Evolutionary conservation across 30 jellyfish, hydroid and myxozoan species (phyloP), one percentile per base, ranked within the genome.

Genomic region (Hydractinia symbiolongicarpus): DNA sequence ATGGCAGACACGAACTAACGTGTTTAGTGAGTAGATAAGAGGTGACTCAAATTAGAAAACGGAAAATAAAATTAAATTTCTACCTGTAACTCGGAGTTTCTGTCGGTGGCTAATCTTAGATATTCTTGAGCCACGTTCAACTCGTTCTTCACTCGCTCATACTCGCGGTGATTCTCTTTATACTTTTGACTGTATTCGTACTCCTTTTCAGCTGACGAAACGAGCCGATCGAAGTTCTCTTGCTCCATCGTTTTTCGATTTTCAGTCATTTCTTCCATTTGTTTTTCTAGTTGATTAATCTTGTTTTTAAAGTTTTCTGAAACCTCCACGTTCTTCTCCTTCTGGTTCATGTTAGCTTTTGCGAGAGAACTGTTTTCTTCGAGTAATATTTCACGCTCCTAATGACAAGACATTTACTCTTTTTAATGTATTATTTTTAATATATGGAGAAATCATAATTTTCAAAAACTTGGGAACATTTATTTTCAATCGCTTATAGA

Each of bases 51-150:
- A 30, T 30, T 30, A 30, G 2, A 30, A 30, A 30, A 30, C 19
- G 17, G 15, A 58, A 30, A 30, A 30, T 2, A 30, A 30, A 30
- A 30, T 30, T 0, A 30, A 1, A 30, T 30, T 30, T 30, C 44
- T 84, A 90, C 97, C 94, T 90, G 97, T 17, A 90, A 75, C 21
- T 81, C 86, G 4, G 94, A 54, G 78, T 86, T 86, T 40, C 88
- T 86, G 52, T 86, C 91, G 30, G 95, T 86, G 7, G 97, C 96
- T 15, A 85, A 76, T 62, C 95, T 77, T n/a, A 90, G 78, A 83
- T 81, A 72, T 9, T 90, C 95, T 72, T 90, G 97, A 0, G 88
- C 81, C 82, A 79, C 83, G 49, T 64, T 61, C 88, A 90, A 15
- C 51, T 90, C 97, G 51, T 73, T 81, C 52, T 83, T 83, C 1